Base-by-base conservation (phyloP, 53 echinoderm and acorn worm species). In the Echinarachnius parma region DNA sequence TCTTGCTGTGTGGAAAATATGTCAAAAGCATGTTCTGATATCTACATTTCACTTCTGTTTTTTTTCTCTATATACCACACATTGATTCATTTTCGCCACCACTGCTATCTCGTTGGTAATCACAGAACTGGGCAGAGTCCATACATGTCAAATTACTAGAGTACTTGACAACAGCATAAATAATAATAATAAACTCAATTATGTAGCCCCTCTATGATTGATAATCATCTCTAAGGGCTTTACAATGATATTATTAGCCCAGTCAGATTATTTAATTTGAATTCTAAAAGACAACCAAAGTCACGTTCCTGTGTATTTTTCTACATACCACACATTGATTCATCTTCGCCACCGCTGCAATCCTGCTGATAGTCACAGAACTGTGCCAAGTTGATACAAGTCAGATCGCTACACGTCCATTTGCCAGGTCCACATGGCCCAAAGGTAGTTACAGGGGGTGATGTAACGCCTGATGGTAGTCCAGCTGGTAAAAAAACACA, bases 281-380 rank as follows among this genome's bases (percentile, higher is more conserved):
- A n/a, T n/a, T n/a, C n/a, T n/a, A n/a, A n/a, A n/a, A n/a, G n/a
- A n/a, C n/a, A n/a, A n/a, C n/a, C n/a, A n/a, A n/a, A n/a, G n/a
- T n/a, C n/a, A n/a, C n/a, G n/a, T n/a, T n/a, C n/a, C n/a, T n/a
- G n/a, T n/a, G n/a, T n/a, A n/a, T n/a, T n/a, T n/a, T n/a, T n/a
- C n/a, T n/a, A n/a, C n/a, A n/a, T 76, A 92, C 92, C 92, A 44
- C 92, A 92, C 14, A 61, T 63, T 46, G 68, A 75, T 50, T 92
- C 92, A 58, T 92, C 92, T 5, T 75, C 81, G 18, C 36, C 81
- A 64, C 77, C 81, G 0, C 61, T 31, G 48, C 92, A 92, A 36
- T 92, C 83, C 0, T 50, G 13, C 24, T 62, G 77, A 81, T 86
- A 92, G 77, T 87, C 81, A 50, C 92, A 92, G 23, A 48, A 58